Percentiles rank a stretch among this genome's conserved stretches.
phyloP scores from a whole-genome alignment of 2,797 vertebrate species.

The Vultur gryphus region DNA sequence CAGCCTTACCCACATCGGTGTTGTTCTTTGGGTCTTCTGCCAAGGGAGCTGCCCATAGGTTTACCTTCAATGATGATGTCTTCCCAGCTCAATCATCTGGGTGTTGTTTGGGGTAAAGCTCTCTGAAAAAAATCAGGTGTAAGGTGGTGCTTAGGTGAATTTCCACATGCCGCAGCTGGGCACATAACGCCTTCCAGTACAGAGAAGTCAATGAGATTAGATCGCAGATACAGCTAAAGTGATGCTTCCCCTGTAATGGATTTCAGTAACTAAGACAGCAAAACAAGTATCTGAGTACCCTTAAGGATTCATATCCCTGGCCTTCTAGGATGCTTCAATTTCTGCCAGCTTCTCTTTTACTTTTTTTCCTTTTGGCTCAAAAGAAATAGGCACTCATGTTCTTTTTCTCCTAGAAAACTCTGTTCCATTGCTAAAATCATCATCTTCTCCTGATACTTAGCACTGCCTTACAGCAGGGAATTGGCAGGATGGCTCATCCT shows the following conservation, averaged over 20 bases:
- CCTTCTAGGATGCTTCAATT: not conserved
- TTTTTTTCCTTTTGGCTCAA: not conserved
- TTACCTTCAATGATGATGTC: not conserved
- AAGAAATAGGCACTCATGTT: not conserved
- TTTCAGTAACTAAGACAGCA: not conserved
- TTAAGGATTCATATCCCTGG: not conserved
- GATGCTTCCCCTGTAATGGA: not conserved
- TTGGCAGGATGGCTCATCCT: not conserved
- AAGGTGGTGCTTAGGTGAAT: not conserved
- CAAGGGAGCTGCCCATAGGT: not conserved
- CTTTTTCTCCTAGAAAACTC: not conserved
- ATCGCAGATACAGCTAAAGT: not conserved
- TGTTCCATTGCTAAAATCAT: not conserved
- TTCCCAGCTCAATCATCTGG: not conserved
- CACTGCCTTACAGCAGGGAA: not conserved
- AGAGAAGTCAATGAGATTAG: not conserved
- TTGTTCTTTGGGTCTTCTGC: not conserved
- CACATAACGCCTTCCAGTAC: not conserved
- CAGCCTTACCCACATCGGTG: not conserved
- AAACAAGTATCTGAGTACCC: not conserved
- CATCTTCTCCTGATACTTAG: not conserved
- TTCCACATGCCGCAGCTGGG: not conserved
- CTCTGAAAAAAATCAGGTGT: not conserved
- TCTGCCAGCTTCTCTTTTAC: not conserved
- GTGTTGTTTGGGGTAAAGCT: not conserved